Base-by-base conservation (phyloP, 2,797 vertebrate species). In the Eulemur rubriventer region DNA sequence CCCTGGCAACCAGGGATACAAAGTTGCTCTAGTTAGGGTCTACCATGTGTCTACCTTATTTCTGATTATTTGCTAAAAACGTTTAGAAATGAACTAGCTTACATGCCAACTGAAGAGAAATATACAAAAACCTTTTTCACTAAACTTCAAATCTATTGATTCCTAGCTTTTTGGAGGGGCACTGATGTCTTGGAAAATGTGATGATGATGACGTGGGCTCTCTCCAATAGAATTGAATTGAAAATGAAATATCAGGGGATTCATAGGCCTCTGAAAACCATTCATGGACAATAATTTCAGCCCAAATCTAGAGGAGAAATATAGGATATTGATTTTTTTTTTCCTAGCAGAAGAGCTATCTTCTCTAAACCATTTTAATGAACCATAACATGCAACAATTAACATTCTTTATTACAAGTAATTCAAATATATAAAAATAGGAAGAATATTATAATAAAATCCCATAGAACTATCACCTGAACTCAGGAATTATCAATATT, bases 21-120 rank as follows among this genome's bases (percentile, higher is more conserved):
- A 48, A 57, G 17, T 81, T 80, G 22, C 22, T 89, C 8, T 78
- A 22, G 20, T 90, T 81, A 85, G 46, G 24, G 26, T 78, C 14
- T 82, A 70, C 13, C 16, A 33, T 70, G 18, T 70, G 7, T 50
- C 30, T 10, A 59, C 17, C 33, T 92, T 26, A 88, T 70, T 78
- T 88, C 46, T 96, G 38, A 81, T 91, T 95, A 90, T 67, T 83
- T 96, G 28, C 59, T 92, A 26, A 81, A 88, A 69, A 73, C 80
- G 4, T 82, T 35, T 79, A 82, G 48, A 88, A 79, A 73, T 72
- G 2, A 26, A 70, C 3, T 57, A 65, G 26, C 17, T 89, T 78
- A 87, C 67, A 81, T 88, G 43, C 18, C 22, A 52, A n/a, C 52
- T 92, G 41, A 81, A 48, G 22, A 80, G 9, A 91, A 86, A 89